phyloP scores from a whole-genome alignment of 2,113 vertebrate species.

The Melozone crissalis region DNA sequence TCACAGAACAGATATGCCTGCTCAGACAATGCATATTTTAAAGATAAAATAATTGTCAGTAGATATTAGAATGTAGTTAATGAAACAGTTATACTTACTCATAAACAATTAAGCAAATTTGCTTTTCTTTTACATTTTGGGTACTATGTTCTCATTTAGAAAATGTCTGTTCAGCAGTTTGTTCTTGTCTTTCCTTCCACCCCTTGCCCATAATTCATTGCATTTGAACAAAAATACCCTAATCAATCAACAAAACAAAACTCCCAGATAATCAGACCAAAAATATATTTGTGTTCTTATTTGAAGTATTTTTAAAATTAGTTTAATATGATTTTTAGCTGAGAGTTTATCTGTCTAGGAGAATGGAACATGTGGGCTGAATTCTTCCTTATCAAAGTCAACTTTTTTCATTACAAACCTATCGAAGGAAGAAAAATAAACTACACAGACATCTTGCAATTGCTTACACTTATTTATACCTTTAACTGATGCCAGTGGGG shows the following conservation, averaged over 20 bases:
- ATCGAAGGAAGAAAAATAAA: neutral
- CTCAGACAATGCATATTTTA: neutral
- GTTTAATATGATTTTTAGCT: neutral
- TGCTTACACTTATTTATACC: neutral
- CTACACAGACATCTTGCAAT: neutral
- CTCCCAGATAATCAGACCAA: neutral
- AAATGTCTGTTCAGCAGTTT: neutral
- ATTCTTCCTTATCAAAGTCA: neutral
- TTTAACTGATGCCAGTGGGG: neutral
- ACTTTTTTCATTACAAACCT: neutral
- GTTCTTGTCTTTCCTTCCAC: neutral
- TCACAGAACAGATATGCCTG: neutral
- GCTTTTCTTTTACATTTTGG: neutral
- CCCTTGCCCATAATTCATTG: neutral
- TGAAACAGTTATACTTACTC: neutral
- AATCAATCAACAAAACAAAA: neutral
- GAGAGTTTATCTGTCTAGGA: neutral
- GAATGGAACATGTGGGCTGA: neutral
- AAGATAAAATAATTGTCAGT: neutral
- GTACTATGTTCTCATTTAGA: neutral
- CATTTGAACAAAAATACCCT: neutral
- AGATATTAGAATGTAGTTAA: neutral
- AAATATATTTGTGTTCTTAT: neutral
- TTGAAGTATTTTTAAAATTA: neutral
- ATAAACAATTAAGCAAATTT: neutral